Base-by-base conservation (phyloP, 2,113 vertebrate genomes). In the Tragulus kanchil region DNA sequence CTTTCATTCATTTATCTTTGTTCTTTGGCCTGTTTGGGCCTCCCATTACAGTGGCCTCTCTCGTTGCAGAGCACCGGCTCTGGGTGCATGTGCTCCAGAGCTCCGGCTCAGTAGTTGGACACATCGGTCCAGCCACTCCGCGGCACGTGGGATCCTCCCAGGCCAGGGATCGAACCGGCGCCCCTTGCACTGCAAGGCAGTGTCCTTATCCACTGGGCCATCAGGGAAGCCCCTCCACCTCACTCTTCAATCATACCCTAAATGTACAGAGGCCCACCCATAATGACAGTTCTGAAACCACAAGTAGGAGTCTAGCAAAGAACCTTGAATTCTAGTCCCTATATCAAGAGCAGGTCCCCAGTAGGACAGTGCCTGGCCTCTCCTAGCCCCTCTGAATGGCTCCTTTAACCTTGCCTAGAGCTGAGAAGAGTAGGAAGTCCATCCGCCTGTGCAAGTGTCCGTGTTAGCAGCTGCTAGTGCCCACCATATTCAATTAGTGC, bases 401-500 rank as follows among this genome's bases (percentile, higher is more conserved):
- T 61, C 42, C 77, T 45, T 73, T 73, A 50, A 75, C 26, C 50
- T 31, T 2, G 15, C 9, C 48, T 82, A 62, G 21, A 58, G 48
- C 50, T 78, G 15, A 82, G 78, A 85, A 69, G 10, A 52, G 36
- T 36, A 93, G 79, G 64, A 36, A 84, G 14, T 50, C n/a, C n/a
- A 10, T 0, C 28, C 0, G 0, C 25, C 59, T 31, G 31, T 9
- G n/a, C 15, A 54, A 6, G 1, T 19, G 59, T 9, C 0, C 2
- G 28, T 2, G 15, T 73, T 45, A 56, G 56, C 3, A 56, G 77
- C 5, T 82, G 54, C 31, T 36, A 31, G 52, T 36, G 78, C 54
- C 54, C 8, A 3, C 13, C 54, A 58, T n/a, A 25, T 42, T 58
- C 21, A 42, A n/a, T 31, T 82, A 36, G 58, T 81, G 78, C 54